phyloP scores from a whole-genome alignment of 2,888 invertebrate genomes.

The Netelia virgata region DNA sequence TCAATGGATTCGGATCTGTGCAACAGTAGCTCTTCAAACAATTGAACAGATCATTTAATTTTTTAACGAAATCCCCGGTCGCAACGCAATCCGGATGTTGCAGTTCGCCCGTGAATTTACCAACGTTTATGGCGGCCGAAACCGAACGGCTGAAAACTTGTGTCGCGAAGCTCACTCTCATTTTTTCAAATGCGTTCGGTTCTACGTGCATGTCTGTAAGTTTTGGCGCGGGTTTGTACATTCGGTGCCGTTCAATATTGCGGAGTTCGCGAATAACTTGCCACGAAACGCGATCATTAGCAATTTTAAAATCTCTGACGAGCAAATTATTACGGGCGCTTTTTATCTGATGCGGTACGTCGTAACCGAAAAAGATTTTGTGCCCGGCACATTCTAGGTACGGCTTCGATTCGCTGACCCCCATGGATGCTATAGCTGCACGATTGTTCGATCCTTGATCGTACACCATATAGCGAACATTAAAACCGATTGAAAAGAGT shows the following conservation, averaged over 20 bases:
- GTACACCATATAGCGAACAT: constrained; percentile 68
- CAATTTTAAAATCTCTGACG: constrained; percentile 58
- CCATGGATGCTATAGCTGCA: constrained; percentile 63
- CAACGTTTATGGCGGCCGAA: constrained; percentile 67
- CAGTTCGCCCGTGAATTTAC: constrained; percentile 63
- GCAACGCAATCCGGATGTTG: constrained; percentile 52
- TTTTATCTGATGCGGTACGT: constrained; percentile 70
- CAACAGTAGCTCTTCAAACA: constrained; percentile 69
- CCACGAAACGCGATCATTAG: constrained; percentile 47
- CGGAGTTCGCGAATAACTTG: constrained; percentile 47
- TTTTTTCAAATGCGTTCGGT: constrained; percentile 71
- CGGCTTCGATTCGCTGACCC: constrained; percentile 65
- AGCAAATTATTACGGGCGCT: constrained; percentile 70
- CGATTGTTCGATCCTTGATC: constrained; percentile 70
- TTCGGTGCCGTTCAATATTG: constrained; percentile 55
- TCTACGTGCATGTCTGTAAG: constrained; percentile 70
- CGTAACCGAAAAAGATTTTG: constrained; percentile 70
- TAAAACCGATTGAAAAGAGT: constrained; percentile 60
- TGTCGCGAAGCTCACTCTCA: constrained; percentile 71
- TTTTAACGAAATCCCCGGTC: constrained; percentile 71
- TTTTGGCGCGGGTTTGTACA: constrained; percentile 70
- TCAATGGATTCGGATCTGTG: constrained; percentile 63
- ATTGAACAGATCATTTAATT: constrained; percentile 71
- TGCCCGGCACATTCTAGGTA: constrained; percentile 53
- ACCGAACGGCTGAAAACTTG: constrained; percentile 74